These are phyloP conservation scores for Amphimedon queenslandica DNA, from an alignment of 37 sponge, comb jelly and placozoan species.

Conservation along the genomic window DNA sequence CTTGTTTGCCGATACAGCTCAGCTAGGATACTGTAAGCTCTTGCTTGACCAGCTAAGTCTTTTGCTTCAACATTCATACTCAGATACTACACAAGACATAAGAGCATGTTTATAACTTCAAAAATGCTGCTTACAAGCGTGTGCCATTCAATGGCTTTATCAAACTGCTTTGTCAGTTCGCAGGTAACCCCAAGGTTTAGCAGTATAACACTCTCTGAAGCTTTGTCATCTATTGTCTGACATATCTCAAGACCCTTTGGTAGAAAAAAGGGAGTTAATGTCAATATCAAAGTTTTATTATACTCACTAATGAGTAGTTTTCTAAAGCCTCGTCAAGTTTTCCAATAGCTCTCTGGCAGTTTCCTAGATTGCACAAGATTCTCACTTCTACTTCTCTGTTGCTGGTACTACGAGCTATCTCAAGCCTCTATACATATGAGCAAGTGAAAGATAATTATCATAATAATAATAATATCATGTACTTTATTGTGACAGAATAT, in stretches of 20 bases:
- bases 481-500: conserved; percentile 63
- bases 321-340: conserved; percentile 50
- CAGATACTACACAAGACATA: conserved; percentile 29
- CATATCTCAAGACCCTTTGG: conserved; percentile 41
- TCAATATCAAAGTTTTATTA: neutral
- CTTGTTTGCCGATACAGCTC: conserved; percentile 24
- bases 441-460: neutral
- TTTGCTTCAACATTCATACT: conserved; percentile 24
- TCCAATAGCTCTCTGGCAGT: conserved; percentile 47
- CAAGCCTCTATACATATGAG: conserved; percentile 37
- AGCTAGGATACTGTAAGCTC: conserved; percentile 37
- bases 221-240: conserved; percentile 1
- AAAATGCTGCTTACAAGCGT: conserved; percentile 43
- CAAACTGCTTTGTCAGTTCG: conserved; percentile 30
- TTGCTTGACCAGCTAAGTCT: conserved; percentile 36
- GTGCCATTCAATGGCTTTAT: conserved; percentile 67
- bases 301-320: conserved; percentile 46
- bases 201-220: conserved; percentile 30
- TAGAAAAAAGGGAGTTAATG: neutral
- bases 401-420: conserved; percentile 29
- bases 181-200: conserved; percentile 59
- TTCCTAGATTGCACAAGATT: conserved; percentile 69
- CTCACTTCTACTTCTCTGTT: conserved; percentile 37
- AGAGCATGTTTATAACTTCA: neutral
- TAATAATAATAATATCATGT: neutral